Percentiles rank a stretch among this genome's conserved stretches.
phyloP scores from a whole-genome alignment of 2,888 invertebrate genomes.

The Pollenia angustigena region DNA sequence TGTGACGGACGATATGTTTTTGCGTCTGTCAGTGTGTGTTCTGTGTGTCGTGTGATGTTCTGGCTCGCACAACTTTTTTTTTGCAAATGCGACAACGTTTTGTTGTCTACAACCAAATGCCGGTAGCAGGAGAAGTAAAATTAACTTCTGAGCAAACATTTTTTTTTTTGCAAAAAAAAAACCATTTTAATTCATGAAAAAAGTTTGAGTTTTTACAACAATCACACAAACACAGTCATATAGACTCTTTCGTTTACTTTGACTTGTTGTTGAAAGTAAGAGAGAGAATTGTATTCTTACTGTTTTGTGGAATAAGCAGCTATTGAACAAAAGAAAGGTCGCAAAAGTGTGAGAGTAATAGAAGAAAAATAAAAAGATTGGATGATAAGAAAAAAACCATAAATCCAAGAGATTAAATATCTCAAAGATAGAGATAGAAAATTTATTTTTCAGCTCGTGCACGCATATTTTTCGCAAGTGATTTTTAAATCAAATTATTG shows the following conservation, averaged over 20 bases:
- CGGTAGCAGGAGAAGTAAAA: slow-evolving; percentile 51
- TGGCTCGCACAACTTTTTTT: slow-evolving; percentile 62
- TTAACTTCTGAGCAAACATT: slow-evolving; percentile 3
- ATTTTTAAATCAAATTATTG: neutral
- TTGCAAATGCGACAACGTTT: slow-evolving; percentile 69
- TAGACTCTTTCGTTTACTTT: neutral
- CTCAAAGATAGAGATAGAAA: neutral
- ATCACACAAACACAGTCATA: neutral
- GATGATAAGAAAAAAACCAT: neutral
- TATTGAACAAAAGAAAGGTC: neutral
- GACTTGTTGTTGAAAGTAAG: neutral
- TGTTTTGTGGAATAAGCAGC: slow-evolving; percentile 4
- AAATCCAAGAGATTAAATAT: neutral
- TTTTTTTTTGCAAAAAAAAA: neutral
- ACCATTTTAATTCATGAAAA: slow-evolving; percentile 71
- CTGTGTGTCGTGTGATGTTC: slow-evolving; percentile 38
- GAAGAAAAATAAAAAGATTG: neutral
- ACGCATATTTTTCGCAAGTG: neutral
- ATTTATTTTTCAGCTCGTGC: neutral
- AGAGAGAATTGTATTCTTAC: slow-evolving; percentile 9
- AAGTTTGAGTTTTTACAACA: slow-evolving; percentile 14
- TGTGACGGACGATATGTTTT: neutral
- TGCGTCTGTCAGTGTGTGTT: slow-evolving; percentile 2
- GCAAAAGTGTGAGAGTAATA: neutral
- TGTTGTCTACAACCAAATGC: slow-evolving; percentile 40